Evolutionary conservation across 2,113 vertebrate species (phyloP).

Genomic region (Rutilus rutilus): DNA sequence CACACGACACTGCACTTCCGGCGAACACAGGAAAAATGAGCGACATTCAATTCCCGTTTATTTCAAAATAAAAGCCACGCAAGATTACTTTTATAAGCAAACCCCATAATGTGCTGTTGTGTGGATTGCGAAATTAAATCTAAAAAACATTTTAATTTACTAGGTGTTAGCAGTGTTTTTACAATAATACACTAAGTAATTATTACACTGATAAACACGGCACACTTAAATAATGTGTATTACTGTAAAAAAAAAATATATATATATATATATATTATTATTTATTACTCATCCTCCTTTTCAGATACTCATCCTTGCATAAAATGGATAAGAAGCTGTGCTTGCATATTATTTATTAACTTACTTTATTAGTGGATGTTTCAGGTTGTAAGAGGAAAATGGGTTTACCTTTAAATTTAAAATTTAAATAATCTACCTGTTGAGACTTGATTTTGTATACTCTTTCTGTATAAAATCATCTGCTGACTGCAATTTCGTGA

Average conservation of each 20-base stretch:
- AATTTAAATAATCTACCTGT: neutral
- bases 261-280: neutral
- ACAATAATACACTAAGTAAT: neutral
- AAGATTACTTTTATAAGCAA: neutral
- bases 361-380: neutral
- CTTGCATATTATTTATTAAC: neutral
- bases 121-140: no score
- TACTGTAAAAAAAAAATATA: neutral
- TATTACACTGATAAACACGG: neutral
- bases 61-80: slow-evolving; percentile 37
- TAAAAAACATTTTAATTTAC: neutral
- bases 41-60: neutral
- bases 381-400: neutral
- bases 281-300: neutral
- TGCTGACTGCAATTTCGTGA: neutral
- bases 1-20: neutral
- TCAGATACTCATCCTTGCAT: neutral
- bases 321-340: neutral
- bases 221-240: neutral
- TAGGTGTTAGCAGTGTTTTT: neutral
- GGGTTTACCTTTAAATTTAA: neutral
- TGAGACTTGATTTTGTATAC: neutral
- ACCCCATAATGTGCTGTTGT: neutral
- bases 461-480: neutral
- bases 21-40: neutral